phyloP scores from a whole-genome alignment of 2,113 vertebrate genomes.

The Sprattus sprattus region DNA sequence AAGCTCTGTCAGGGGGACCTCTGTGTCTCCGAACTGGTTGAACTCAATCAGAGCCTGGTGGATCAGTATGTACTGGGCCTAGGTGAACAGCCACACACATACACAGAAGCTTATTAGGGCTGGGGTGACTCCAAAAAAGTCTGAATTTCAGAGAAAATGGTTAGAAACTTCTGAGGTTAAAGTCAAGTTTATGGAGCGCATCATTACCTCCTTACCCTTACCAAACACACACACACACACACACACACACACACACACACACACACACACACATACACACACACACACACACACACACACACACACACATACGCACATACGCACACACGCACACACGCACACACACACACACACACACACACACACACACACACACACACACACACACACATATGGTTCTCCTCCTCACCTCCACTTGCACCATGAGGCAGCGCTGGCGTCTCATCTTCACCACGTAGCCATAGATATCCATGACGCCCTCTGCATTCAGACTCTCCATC shows the following conservation, averaged over 20 bases:
- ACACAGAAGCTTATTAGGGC: background rate
- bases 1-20: slow-evolving; percentile 80
- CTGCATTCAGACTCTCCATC: slow-evolving; percentile 88
- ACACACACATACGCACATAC: background rate
- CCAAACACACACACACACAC: too few species aligned
- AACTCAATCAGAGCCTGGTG: slow-evolving; percentile 93
- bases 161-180: too few species aligned
- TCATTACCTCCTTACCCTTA: background rate
- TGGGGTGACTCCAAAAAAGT: too few species aligned
- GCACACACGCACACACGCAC: too few species aligned
- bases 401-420: slow-evolving; percentile 90
- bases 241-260: background rate
- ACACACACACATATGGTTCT: background rate
- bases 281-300: slow-evolving; percentile 19
- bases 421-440: slow-evolving; percentile 93
- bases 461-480: slow-evolving; percentile 88
- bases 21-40: slow-evolving; percentile 93
- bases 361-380: slow-evolving; percentile 13
- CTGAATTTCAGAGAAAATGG: too few species aligned
- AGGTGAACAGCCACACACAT: background rate
- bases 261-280: background rate
- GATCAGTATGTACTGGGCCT: slow-evolving; percentile 97
- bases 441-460: slow-evolving; percentile 87
- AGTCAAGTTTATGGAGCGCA: background rate
- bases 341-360: background rate